phyloP scores from a whole-genome alignment of 2,888 invertebrate genomes.

The Dicyrtoma fusca region DNA sequence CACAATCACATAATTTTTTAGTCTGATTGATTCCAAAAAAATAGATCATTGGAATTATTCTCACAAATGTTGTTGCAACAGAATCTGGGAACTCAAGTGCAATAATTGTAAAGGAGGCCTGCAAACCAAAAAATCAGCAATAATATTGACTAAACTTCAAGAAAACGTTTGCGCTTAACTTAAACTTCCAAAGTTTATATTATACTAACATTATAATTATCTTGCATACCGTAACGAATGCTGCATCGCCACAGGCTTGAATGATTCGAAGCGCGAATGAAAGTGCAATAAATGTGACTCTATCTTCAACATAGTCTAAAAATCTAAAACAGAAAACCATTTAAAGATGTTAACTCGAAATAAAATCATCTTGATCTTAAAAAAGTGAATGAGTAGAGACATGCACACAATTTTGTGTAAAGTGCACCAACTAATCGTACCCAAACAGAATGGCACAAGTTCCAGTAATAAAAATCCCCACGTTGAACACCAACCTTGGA shows the following conservation, averaged over 20 bases:
- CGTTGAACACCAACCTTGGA: slow-evolving; percentile 78
- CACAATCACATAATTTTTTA: neutral
- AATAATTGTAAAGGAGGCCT: slow-evolving; percentile 83
- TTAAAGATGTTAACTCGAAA: neutral
- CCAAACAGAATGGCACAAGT: slow-evolving; percentile 80
- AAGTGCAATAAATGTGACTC: slow-evolving; percentile 71
- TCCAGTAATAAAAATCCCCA: slow-evolving; percentile 68
- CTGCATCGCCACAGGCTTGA: slow-evolving; percentile 84
- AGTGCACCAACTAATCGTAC: slow-evolving; percentile 60
- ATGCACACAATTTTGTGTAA: neutral
- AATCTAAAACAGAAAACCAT: slow-evolving; percentile 47
- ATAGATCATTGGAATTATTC: too few species aligned
- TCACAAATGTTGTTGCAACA: slow-evolving; percentile 63
- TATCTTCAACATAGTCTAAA: slow-evolving; percentile 43
- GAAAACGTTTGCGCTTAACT: too few species aligned
- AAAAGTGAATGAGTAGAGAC: neutral
- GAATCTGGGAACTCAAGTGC: slow-evolving; percentile 65
- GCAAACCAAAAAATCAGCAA: slow-evolving; percentile 62
- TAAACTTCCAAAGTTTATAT: too few species aligned
- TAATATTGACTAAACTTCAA: too few species aligned
- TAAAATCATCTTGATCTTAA: neutral
- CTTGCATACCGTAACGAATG: slow-evolving; percentile 63
- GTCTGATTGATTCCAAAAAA: too few species aligned
- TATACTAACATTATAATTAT: neutral
- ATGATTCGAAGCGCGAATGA: slow-evolving; percentile 79